Conservation (phyloP, 2,888 invertebrate genomes). For the Scaptomyza reducta region DNA sequence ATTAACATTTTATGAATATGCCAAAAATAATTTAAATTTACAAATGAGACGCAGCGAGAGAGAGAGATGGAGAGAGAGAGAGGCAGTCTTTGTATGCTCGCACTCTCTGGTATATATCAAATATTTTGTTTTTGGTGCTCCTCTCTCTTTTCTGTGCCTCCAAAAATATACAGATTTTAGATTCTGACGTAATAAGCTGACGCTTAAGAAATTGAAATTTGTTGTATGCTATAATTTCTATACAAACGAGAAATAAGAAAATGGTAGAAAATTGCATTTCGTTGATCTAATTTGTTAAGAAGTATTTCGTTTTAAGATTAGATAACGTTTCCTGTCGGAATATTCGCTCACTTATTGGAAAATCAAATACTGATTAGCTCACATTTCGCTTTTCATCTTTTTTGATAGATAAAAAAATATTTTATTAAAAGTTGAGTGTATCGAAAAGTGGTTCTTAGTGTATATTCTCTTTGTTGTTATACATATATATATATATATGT, state of each 20-base stretch:
- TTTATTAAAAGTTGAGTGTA: no score
- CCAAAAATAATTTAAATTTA: slow-evolving; percentile 39
- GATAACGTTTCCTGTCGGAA: not conserved
- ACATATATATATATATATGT: not conserved
- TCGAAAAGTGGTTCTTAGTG: no score
- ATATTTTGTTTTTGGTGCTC: slow-evolving; percentile 9
- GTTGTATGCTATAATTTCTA: not conserved
- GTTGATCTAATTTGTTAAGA: not conserved
- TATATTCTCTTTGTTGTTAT: no score
- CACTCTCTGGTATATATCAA: slow-evolving; percentile 46
- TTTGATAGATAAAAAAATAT: not conserved
- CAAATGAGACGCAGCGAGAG: not conserved
- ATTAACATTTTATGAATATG: slow-evolving; percentile 61
- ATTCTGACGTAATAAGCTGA: slow-evolving; percentile 70
- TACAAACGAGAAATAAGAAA: not conserved
- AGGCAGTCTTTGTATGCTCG: not conserved
- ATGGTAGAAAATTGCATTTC: not conserved
- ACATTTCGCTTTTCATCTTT: not conserved
- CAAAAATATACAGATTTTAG: slow-evolving; percentile 44
- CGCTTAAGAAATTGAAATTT: slow-evolving; percentile 52
- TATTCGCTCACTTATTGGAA: no score
- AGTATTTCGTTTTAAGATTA: not conserved
- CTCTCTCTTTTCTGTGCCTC: slow-evolving; percentile 8
- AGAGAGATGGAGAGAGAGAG: no score
- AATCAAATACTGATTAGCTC: no score